These are phyloP conservation scores for Drosophila pullipes DNA, from an alignment of 2,888 invertebrate genomes.

Conservation along the genomic window DNA sequence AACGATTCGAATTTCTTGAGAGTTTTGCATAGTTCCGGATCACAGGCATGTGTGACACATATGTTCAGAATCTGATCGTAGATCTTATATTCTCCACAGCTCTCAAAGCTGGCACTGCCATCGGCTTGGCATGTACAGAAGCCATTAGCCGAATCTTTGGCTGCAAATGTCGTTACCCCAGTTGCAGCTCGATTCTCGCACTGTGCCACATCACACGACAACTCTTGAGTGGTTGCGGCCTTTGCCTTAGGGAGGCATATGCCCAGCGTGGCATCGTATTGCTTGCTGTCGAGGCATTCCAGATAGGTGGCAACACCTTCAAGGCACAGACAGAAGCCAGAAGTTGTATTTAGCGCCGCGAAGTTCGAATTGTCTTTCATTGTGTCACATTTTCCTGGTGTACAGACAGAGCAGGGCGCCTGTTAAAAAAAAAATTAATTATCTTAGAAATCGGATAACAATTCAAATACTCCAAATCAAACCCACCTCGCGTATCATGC, in stretches of 20 bases:
- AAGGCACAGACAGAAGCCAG: slow-evolving; percentile 52
- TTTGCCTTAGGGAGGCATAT: slow-evolving; percentile 11
- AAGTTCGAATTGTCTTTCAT: slow-evolving; percentile 11
- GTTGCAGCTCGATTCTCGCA: slow-evolving; percentile 20
- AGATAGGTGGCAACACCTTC: slow-evolving; percentile 25
- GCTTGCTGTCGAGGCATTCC: slow-evolving; percentile 18
- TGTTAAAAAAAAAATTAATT: not conserved
- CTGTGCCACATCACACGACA: slow-evolving; percentile 33
- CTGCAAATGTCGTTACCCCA: slow-evolving; percentile 24
- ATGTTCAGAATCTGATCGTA: slow-evolving; percentile 16
- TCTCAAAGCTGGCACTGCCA: slow-evolving; percentile 23
- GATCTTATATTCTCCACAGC: slow-evolving; percentile 29
- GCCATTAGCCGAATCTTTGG: slow-evolving; percentile 2
- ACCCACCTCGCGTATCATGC: slow-evolving; percentile 44
- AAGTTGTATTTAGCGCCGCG: slow-evolving; percentile 33
- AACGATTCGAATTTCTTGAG: slow-evolving; percentile 36
- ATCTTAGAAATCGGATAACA: not conserved
- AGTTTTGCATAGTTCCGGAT: slow-evolving; percentile 31
- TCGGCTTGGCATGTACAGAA: slow-evolving; percentile 35
- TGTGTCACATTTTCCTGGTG: slow-evolving; percentile 25
- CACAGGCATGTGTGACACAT: slow-evolving; percentile 47
- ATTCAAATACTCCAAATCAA: not conserved
- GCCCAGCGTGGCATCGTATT: accelerated
- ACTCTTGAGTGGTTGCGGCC: not conserved
- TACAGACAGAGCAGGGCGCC: slow-evolving; percentile 51